These are phyloP conservation scores for Spodoptera litura DNA, from an alignment of 1,140 invertebrate species.

Conservation along the genomic window DNA sequence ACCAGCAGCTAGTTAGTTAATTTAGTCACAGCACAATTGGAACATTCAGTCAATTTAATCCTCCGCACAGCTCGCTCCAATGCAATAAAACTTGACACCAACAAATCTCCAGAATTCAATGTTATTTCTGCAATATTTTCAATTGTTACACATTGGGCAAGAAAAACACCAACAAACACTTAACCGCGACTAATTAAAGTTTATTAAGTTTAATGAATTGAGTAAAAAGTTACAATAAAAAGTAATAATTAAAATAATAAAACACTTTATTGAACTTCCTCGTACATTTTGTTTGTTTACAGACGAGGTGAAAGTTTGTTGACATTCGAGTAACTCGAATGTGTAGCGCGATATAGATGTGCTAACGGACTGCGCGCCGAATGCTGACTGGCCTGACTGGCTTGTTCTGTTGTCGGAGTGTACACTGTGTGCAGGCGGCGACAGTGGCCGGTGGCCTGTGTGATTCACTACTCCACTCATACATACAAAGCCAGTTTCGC, in stretches of 20 bases:
- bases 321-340: neutral
- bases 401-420: neutral
- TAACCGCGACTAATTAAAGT: constrained; percentile 11
- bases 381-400: constrained; percentile 42
- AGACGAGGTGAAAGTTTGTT: constrained; percentile 42
- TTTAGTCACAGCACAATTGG: constrained; percentile 37
- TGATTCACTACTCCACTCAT: constrained; percentile 14
- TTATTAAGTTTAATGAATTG: constrained; percentile 1
- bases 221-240: neutral
- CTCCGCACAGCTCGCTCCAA: constrained; percentile 10
- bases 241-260: neutral
- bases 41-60: constrained; percentile 44
- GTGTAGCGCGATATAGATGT: neutral
- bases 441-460: constrained; percentile 16
- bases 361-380: constrained; percentile 2
- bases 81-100: constrained; percentile 21
- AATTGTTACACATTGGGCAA: constrained; percentile 39
- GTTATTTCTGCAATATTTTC: constrained; percentile 32
- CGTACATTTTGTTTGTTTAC: constrained; percentile 28
- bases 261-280: constrained; percentile 13
- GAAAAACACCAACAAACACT: constrained; percentile 28
- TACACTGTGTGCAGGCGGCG: neutral
- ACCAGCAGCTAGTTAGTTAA: constrained; percentile 3
- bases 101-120: constrained; percentile 12
- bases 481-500: constrained; percentile 24